Evolutionary conservation across 2,888 invertebrate species (phyloP).

Genomic region (Parthenolecanium corni): DNA sequence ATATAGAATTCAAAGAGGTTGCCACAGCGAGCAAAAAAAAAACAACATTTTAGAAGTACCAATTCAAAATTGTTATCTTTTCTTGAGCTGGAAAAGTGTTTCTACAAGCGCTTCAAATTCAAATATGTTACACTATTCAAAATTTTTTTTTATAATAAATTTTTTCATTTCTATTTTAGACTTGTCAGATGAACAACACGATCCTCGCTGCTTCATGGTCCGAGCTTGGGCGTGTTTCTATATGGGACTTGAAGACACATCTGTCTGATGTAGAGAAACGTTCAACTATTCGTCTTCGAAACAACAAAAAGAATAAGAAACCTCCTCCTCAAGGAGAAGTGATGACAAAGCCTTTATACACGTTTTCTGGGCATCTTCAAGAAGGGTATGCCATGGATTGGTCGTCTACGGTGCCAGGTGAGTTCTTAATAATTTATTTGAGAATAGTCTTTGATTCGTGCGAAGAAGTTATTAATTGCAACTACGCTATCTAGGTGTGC

Average conservation of each 20-base stretch:
- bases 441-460: no score
- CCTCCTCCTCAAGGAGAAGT: conserved; percentile 19
- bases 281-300: conserved; percentile 30
- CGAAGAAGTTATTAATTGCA: no score
- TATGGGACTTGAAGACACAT: conserved; percentile 80
- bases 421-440: no score
- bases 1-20: no score
- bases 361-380: conserved; percentile 79
- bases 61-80: no score
- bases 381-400: conserved; percentile 96
- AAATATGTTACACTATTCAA: neutral
- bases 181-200: conserved; percentile 45
- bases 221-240: conserved; percentile 78
- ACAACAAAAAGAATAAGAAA: conserved; percentile 30
- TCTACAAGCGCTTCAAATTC: no score
- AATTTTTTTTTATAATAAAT: neutral
- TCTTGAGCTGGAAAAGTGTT: no score
- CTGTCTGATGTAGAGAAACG: conserved; percentile 68
- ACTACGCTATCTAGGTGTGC: conserved; percentile 49
- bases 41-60: no score
- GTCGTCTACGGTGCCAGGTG: conserved; percentile 68
- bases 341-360: conserved; percentile 52
- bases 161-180: conserved; percentile 1
- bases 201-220: conserved; percentile 89
- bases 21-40: no score